These are phyloP conservation scores for Eupithecia vulgata DNA, from an alignment of 2,888 invertebrate genomes.

Conservation along the genomic window DNA sequence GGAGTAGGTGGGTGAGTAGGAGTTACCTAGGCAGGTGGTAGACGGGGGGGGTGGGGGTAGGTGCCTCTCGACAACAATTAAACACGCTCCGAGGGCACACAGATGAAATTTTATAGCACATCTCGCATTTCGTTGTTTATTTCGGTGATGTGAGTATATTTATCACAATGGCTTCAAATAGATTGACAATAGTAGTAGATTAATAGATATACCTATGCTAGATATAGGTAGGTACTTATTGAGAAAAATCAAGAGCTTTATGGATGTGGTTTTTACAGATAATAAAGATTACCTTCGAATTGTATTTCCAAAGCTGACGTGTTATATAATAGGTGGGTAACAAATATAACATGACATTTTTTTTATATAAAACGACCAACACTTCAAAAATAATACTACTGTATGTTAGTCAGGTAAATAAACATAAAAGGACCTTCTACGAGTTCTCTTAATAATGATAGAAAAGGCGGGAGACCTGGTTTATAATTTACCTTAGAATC, in stretches of 20 bases:
- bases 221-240: no score
- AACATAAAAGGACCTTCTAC: not conserved
- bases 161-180: not conserved
- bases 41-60: not conserved
- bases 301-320: not conserved
- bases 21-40: not conserved
- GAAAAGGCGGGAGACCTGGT: conserved; percentile 4
- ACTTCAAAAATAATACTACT: no score
- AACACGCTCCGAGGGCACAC: conserved; percentile 25
- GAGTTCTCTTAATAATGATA: conserved; percentile 1
- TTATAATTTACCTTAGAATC: conserved; percentile 15
- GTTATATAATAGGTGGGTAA: not conserved
- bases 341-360: not conserved
- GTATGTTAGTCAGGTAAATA: no score
- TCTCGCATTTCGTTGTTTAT: conserved; percentile 13
- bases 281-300: no score
- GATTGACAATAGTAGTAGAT: not conserved
- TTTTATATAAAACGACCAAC: not conserved
- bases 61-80: conserved; percentile 31
- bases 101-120: conserved; percentile 29
- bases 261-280: no score
- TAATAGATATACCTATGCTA: no score
- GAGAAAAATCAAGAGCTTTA: no score
- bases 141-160: not conserved
- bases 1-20: not conserved